These are phyloP conservation scores for Pemphredon lugubris DNA, from an alignment of 2,888 invertebrate genomes.

Conservation along the genomic window DNA sequence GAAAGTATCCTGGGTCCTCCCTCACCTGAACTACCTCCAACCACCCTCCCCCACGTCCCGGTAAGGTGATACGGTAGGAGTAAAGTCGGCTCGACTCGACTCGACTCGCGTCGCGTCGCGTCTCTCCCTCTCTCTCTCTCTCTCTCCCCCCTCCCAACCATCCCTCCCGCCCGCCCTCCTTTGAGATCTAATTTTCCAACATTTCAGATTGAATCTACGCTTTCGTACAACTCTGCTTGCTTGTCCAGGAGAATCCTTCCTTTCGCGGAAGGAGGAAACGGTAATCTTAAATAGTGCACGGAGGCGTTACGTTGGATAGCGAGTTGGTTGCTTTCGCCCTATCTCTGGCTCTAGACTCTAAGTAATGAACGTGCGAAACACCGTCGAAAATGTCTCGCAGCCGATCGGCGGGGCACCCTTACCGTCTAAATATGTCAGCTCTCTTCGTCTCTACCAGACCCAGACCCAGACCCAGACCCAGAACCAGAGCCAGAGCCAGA, in stretches of 20 bases:
- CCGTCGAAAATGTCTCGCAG: conserved; percentile 40
- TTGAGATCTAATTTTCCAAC: conserved; percentile 62
- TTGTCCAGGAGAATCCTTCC: conserved; percentile 12
- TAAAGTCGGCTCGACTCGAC: conserved; percentile 39
- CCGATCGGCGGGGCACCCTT: conserved; percentile 40
- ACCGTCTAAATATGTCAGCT: conserved; percentile 6
- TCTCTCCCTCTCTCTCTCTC: no score
- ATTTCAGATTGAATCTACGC: conserved; percentile 69
- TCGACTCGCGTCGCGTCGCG: no score
- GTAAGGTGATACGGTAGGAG: conserved; percentile 44
- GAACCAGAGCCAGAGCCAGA: no score
- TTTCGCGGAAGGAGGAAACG: conserved; percentile 20
- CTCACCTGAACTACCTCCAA: conserved; percentile 6
- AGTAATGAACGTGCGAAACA: conserved; percentile 53
- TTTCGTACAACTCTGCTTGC: conserved; percentile 6
- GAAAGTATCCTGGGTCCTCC: conserved; percentile 27
- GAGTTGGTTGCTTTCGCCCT: conserved; percentile 9
- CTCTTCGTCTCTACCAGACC: conserved; percentile 9
- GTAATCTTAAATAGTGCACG: conserved; percentile 59
- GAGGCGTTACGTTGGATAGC: conserved; percentile 31
- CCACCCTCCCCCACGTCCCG: neutral
- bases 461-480: no score
- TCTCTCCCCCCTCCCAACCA: no score
- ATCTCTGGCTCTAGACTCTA: conserved; percentile 29
- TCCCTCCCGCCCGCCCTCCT: no score